A percentile compares a stretch with the other conserved stretches of the same genome.
Evolutionary conservation across 2,797 vertebrate species (phyloP).

Genomic region (Harpagifer antarcticus): DNA sequence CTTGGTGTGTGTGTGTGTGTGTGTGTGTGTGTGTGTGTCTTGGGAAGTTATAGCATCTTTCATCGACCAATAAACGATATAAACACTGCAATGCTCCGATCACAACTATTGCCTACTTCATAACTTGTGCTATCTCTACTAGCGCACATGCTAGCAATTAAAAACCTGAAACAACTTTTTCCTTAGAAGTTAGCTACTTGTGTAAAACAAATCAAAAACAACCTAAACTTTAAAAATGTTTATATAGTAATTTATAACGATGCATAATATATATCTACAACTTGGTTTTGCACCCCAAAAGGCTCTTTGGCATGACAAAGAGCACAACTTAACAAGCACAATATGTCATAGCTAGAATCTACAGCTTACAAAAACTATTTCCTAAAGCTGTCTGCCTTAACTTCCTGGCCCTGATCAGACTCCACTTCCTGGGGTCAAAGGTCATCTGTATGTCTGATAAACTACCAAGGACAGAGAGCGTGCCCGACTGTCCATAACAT

Average conservation of each 20-base stretch:
- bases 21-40: too few relatives aligned
- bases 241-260: not conserved
- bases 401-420: conserved; percentile 69
- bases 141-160: too few relatives aligned
- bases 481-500: conserved; percentile 47
- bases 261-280: not conserved
- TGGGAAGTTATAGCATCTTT: too few relatives aligned
- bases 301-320: not conserved
- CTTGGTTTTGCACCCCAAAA: not conserved
- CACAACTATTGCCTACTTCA: too few relatives aligned
- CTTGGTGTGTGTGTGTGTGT: too few relatives aligned
- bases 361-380: conserved; percentile 42
- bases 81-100: too few relatives aligned
- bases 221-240: too few relatives aligned
- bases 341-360: conserved; percentile 7
- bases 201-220: too few relatives aligned
- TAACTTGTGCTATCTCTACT: too few relatives aligned
- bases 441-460: conserved; percentile 56
- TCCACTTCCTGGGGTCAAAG: conserved; percentile 61
- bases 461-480: conserved; percentile 41
- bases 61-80: too few relatives aligned
- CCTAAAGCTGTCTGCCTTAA: conserved; percentile 49
- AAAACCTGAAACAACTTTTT: too few relatives aligned
- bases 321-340: not conserved
- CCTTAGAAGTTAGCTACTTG: too few relatives aligned